Conservation (phyloP, 1,140 invertebrate genomes). For the Ericerus pela region DNA sequence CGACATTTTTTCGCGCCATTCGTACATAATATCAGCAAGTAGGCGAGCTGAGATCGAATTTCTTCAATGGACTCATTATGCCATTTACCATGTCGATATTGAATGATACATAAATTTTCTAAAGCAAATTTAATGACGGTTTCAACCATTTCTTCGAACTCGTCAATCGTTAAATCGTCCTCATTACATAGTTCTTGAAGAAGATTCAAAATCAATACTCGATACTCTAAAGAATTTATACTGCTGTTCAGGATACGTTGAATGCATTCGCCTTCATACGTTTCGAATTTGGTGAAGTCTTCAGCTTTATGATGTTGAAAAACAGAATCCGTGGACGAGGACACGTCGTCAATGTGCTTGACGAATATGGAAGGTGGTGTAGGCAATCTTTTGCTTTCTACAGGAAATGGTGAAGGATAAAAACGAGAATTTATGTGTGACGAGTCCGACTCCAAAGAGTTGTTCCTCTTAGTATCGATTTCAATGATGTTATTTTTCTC, state of each 20-base stretch:
- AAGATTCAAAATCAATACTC: not conserved
- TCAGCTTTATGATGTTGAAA: not conserved
- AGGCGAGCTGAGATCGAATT: not conserved
- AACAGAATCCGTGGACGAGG: not conserved
- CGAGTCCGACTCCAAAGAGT: not conserved
- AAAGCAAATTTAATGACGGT: conserved; percentile 1
- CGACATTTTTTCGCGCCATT: conserved; percentile 2
- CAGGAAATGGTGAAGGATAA: not conserved
- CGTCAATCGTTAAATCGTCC: not conserved
- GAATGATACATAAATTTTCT: not conserved
- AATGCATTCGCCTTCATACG: not conserved
- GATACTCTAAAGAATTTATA: not conserved
- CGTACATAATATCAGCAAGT: not conserved
- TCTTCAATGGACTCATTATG: not conserved
- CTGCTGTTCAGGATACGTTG: not conserved
- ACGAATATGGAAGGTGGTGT: not conserved
- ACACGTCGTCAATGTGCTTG: not conserved
- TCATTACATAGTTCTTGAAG: not conserved
- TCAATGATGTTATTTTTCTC: too few relatives aligned
- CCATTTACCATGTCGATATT: not conserved
- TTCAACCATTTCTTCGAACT: not conserved
- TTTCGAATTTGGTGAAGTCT: not conserved
- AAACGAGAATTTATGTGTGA: not conserved
- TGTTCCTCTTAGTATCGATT: too few relatives aligned
- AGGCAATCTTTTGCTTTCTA: not conserved